These are phyloP conservation scores for Ctenopoma multispine DNA, from an alignment of 2,797 vertebrate species.

Conservation along the genomic window DNA sequence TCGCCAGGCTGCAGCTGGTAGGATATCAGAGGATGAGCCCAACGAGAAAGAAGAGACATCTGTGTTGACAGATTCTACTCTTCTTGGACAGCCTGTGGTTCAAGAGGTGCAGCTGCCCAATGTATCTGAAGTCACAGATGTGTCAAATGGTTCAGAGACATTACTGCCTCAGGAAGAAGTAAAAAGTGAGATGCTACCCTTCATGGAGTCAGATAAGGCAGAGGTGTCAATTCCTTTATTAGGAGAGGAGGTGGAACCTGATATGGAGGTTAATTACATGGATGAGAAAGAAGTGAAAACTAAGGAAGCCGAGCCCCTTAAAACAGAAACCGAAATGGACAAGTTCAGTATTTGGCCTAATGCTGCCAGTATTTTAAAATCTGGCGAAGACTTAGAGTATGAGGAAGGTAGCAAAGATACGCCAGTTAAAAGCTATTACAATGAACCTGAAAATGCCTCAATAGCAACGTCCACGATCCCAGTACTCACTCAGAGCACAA, in stretches of 20 bases:
- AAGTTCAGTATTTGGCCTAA: constrained; percentile 88
- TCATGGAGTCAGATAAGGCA: constrained; percentile 69
- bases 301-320: constrained; percentile 61
- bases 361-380: constrained; percentile 85
- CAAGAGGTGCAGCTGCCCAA: constrained; percentile 31
- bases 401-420: constrained; percentile 81
- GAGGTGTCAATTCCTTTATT: constrained; percentile 86
- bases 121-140: constrained; percentile 36
- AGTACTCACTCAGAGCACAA: constrained; percentile 76
- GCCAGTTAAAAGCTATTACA: constrained; percentile 72
- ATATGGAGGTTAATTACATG: constrained; percentile 80
- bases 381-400: constrained; percentile 73
- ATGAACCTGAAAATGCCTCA: constrained; percentile 63
- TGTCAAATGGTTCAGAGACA: constrained; percentile 48
- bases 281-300: constrained; percentile 63
- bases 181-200: constrained; percentile 76
- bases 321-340: constrained; percentile 73
- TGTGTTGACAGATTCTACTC: constrained; percentile 50
- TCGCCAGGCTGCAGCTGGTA: constrained; percentile 81
- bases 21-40: constrained; percentile 72
- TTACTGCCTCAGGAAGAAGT: constrained; percentile 55
- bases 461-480: constrained; percentile 75
- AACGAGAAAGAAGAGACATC: constrained; percentile 72
- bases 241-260: constrained; percentile 84
- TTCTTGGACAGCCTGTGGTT: constrained; percentile 54